Conservation (phyloP, 2,797 vertebrate species). For the Sarcoramphus papa region DNA sequence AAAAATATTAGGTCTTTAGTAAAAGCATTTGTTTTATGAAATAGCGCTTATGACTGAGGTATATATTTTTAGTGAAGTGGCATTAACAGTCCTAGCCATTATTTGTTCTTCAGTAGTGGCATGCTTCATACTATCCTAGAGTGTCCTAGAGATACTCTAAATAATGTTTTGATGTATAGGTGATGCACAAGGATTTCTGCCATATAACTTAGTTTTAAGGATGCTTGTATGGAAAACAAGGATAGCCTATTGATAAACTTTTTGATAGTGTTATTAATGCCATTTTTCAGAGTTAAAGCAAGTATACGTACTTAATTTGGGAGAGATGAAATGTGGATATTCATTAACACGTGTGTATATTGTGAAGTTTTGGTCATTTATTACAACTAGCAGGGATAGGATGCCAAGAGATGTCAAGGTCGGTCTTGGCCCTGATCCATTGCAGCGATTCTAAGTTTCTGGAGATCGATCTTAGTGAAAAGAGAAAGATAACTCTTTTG, state of each 20-base stretch:
- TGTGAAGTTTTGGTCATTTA: neutral
- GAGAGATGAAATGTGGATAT: neutral
- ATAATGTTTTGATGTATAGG: neutral
- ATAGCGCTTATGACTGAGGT: neutral
- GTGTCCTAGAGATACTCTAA: neutral
- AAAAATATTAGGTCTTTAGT: neutral
- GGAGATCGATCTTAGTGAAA: neutral
- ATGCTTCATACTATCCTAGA: neutral
- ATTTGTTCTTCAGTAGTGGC: neutral
- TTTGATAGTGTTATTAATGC: neutral
- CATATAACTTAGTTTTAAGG: neutral
- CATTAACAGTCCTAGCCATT: neutral
- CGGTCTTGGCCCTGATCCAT: neutral
- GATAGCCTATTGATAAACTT: neutral
- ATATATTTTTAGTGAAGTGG: neutral
- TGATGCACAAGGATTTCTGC: neutral
- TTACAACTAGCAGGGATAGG: neutral
- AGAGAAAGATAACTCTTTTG: neutral
- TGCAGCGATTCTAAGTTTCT: neutral
- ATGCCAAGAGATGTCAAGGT: neutral
- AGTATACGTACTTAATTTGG: neutral
- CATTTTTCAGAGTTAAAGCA: neutral
- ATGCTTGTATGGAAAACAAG: neutral
- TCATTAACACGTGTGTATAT: neutral
- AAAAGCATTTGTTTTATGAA: neutral